These are phyloP conservation scores for Drosophila cyrtoloma DNA, from an alignment of 2,888 invertebrate genomes.

Conservation along the genomic window DNA sequence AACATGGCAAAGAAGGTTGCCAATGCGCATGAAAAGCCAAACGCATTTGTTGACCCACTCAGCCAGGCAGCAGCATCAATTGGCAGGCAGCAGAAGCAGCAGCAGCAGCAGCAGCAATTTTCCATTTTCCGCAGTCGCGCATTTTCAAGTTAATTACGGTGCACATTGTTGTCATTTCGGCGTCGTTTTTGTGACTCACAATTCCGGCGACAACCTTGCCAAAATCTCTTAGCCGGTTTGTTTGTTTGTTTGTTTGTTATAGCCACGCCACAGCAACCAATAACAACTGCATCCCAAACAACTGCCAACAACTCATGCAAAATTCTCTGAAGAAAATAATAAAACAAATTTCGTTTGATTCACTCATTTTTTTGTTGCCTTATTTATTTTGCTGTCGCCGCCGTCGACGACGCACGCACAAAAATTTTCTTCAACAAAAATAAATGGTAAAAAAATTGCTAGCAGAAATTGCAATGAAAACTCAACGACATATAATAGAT, in stretches of 20 bases:
- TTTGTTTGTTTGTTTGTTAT: constrained; percentile 15
- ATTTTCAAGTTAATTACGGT: constrained; percentile 70
- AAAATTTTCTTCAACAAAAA: constrained; percentile 37
- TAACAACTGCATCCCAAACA: neutral
- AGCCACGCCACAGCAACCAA: neutral
- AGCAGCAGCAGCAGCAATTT: constrained; percentile 7
- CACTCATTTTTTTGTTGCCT: constrained; percentile 21
- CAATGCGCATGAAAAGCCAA: constrained; percentile 29
- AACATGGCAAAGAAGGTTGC: constrained; percentile 60
- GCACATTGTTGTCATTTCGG: constrained; percentile 67
- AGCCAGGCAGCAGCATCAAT: constrained; percentile 29
- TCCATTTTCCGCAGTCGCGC: constrained; percentile 56
- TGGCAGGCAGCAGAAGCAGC: neutral
- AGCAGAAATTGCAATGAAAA: constrained; percentile 23
- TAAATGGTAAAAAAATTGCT: constrained; percentile 16
- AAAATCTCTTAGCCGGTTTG: constrained; percentile 34
- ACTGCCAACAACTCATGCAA: constrained; percentile 38
- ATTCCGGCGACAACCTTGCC: constrained; percentile 44
- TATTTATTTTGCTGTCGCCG: constrained; percentile 2
- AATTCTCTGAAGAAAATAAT: constrained; percentile 34
- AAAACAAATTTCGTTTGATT: constrained; percentile 51
- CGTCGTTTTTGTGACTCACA: constrained; percentile 30
- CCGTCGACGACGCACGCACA: neutral
- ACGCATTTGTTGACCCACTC: constrained; percentile 76
- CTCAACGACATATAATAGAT: constrained; percentile 51